These are phyloP conservation scores for Phataginus tricuspis DNA, from an alignment of 2,797 vertebrate species.

Conservation along the genomic window DNA sequence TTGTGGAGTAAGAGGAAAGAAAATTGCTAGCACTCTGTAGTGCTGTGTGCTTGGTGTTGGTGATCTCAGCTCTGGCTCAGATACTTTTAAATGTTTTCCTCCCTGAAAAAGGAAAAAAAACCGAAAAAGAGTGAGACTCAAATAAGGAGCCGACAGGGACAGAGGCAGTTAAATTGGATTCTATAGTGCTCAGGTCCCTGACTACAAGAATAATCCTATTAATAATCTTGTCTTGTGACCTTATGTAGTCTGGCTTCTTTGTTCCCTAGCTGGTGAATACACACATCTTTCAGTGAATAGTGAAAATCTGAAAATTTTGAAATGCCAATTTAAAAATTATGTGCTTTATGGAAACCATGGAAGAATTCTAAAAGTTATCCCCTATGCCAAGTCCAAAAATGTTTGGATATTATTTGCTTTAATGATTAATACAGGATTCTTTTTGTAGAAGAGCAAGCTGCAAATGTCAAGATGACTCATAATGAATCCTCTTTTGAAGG, in stretches of 20 bases:
- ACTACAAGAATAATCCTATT: constrained; percentile 41
- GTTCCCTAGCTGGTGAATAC: constrained; percentile 11
- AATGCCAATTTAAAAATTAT: constrained; percentile 80
- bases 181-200: neutral
- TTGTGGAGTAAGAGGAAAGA: constrained; percentile 59
- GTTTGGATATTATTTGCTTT: constrained; percentile 1
- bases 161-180: neutral
- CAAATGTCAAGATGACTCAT: neutral
- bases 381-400: constrained; percentile 17
- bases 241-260: neutral
- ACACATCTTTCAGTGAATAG: neutral
- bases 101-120: neutral
- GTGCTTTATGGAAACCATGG: constrained; percentile 71
- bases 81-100: constrained; percentile 59
- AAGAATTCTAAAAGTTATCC: constrained; percentile 53
- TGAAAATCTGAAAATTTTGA: constrained; percentile 67
- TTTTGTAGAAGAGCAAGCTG: constrained; percentile 35
- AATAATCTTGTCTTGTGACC: constrained; percentile 57
- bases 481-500: neutral
- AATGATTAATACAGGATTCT: constrained; percentile 35
- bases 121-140: neutral
- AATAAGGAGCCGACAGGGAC: neutral
- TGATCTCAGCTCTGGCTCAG: constrained; percentile 47
- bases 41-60: constrained; percentile 38
- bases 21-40: constrained; percentile 26